Conservation (phyloP, 2,113 vertebrate genomes). For the Turnix velox region DNA sequence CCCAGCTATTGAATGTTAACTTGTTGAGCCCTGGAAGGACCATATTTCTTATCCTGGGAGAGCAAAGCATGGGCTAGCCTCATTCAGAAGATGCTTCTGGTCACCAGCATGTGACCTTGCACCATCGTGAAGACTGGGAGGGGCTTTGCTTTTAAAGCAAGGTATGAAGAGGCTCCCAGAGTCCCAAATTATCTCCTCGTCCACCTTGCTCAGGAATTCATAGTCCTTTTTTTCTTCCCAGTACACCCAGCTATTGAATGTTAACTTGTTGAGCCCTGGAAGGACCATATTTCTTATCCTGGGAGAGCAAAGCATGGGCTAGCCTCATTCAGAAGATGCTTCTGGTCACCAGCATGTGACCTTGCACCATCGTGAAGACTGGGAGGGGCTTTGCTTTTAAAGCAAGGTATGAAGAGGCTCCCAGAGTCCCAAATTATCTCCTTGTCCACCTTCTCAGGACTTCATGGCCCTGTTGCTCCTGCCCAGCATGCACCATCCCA, state of each 20-base stretch:
- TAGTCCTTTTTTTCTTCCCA: no score
- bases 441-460: not conserved
- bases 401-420: not conserved
- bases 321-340: not conserved
- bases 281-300: rapidly evolving
- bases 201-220: rapidly evolving
- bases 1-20: no score
- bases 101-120: not conserved
- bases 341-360: not conserved
- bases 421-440: not conserved
- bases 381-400: not conserved
- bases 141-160: not conserved
- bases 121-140: rapidly evolving
- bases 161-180: not conserved
- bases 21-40: not conserved
- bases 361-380: rapidly evolving
- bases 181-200: not conserved
- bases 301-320: not conserved
- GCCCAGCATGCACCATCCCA: not conserved
- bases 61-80: not conserved
- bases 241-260: no score
- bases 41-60: rapidly evolving
- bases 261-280: not conserved
- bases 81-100: not conserved
- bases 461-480: not conserved